phyloP scores from a whole-genome alignment of 1,140 invertebrate species.

The Zaprionus camerounensis region DNA sequence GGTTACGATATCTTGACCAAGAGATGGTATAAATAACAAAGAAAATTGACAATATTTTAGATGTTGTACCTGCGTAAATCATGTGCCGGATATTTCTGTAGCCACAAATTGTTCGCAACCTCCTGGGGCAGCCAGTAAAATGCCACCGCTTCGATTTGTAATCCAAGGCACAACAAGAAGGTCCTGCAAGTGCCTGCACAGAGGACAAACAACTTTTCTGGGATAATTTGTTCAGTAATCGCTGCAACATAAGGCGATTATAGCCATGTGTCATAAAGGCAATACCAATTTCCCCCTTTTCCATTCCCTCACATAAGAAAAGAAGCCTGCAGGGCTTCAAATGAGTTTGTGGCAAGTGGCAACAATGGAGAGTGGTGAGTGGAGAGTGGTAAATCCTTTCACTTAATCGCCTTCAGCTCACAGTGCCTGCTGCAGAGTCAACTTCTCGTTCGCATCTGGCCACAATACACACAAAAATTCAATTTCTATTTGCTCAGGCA shows the following conservation, averaged over 20 bases:
- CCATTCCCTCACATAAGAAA: background rate
- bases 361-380: background rate
- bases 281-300: constrained; percentile 5
- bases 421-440: background rate
- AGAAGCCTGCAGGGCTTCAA: background rate
- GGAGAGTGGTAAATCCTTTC: constrained; percentile 28
- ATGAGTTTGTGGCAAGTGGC: constrained; percentile 16
- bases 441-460: background rate
- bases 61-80: too few species aligned
- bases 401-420: constrained; percentile 19
- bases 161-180: background rate
- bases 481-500: constrained; percentile 15
- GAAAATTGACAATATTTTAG: too few species aligned
- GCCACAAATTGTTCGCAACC: too few species aligned
- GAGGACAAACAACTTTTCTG: background rate
- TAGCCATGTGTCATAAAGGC: background rate
- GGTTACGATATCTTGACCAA: too few species aligned
- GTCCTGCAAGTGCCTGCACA: background rate
- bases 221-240: constrained; percentile 7
- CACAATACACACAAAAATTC: background rate
- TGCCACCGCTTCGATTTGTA: background rate
- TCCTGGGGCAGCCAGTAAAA: background rate
- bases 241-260: constrained; percentile 33
- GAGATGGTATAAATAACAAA: too few species aligned
- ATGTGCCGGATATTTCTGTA: too few species aligned